phyloP scores from a whole-genome alignment of 1,140 invertebrate species.

The Diorhabda sublineata region DNA sequence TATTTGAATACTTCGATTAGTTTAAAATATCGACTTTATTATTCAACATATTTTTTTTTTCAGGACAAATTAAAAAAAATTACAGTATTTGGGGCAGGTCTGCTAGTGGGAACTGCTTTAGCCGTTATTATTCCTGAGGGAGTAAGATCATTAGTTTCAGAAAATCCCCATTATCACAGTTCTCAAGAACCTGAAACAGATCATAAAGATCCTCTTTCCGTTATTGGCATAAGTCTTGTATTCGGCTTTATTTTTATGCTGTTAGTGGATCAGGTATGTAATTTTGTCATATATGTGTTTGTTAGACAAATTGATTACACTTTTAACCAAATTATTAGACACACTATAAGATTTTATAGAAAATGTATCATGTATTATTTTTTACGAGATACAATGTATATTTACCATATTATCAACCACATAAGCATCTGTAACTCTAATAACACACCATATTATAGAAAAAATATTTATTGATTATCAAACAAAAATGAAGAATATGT shows the following conservation, averaged over 20 bases:
- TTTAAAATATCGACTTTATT: conserved; percentile 4
- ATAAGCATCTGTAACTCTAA: too few relatives aligned
- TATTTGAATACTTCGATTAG: neutral
- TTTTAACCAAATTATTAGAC: too few relatives aligned
- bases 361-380: too few relatives aligned
- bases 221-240: conserved; percentile 62
- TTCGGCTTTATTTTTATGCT: conserved; percentile 96
- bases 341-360: too few relatives aligned
- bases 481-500: too few relatives aligned
- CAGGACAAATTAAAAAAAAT: conserved; percentile 93
- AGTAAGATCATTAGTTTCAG: conserved; percentile 68
- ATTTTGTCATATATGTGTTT: neutral
- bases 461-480: too few relatives aligned
- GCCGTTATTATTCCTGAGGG: conserved; percentile 99
- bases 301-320: neutral
- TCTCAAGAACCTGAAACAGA: conserved; percentile 30
- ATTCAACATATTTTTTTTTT: conserved; percentile 50
- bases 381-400: too few relatives aligned
- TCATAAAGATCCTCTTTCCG: conserved; percentile 53
- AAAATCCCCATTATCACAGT: conserved; percentile 19
- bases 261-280: conserved; percentile 76
- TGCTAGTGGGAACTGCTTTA: conserved; percentile 95
- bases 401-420: too few relatives aligned
- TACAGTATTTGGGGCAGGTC: conserved; percentile 91
- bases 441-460: too few relatives aligned